Base-by-base conservation (phyloP, 2,888 invertebrate genomes). In the Zelleria hepariella region DNA sequence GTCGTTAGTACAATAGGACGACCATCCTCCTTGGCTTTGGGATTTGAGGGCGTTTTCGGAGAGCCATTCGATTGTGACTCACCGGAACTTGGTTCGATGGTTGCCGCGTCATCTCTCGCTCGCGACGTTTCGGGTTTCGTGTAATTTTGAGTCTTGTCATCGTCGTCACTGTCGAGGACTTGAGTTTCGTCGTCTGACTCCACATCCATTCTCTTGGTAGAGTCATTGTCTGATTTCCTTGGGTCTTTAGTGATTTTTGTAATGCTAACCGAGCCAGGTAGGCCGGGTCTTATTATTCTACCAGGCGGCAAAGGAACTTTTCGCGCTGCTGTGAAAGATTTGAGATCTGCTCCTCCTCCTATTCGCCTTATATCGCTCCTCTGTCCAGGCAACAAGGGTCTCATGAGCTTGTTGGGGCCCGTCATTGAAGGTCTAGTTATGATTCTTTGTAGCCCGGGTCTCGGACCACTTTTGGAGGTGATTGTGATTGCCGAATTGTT, bases 401-500 rank as follows among this genome's bases (percentile, higher is more conserved):
- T 72, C 0, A 70, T 61, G 59, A 85, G 71, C 71, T 82, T 82
- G 59, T 79, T 80, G 27, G 75, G 77, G 2, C 79, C 76, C 63
- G 86, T 73, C 59, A 77, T 66, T 20, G 80, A 72, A 8, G 87
- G 86, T 61, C 89, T 73, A 5, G 72, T 66, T 48, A 86, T 65
- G 23, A 86, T 71, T 68, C 87, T 78, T 60, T 85, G 84, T 60
- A 75, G 76, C 15, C 78, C 81, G 15, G 82, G 80, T 56, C 86
- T 74, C 0, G 79, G 78, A 0, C 78, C 80, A 6, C 76, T 74
- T 70, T 90, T 90, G 1, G 92, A 91, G 42, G 91, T 88, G 10
- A 91, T 91, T 0, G 92, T 90, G 24, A 92, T 89, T 1, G 91
- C 90, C 0, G 92, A 90, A 69, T 91, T 91, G 65, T 91, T 90